Evolutionary conservation across 1,140 invertebrate genomes (phyloP), one percentile per base, ranked within the genome.

Genomic region (Acromyrmex heyeri): DNA sequence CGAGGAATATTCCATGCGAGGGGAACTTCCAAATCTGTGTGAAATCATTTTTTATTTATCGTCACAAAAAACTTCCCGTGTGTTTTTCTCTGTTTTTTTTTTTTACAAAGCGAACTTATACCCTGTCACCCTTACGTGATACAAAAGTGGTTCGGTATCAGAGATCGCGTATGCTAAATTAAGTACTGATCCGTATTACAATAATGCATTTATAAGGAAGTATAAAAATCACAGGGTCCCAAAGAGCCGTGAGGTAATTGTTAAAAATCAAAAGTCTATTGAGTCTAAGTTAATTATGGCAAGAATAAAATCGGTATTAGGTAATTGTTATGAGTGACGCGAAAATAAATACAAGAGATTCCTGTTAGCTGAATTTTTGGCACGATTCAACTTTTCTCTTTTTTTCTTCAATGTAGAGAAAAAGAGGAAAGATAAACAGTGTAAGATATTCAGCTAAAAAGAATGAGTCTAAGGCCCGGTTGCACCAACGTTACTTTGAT

Each of bases 1-100:
- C 90, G 76, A 91, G 89, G 88, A 90, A 91, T 90, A 90, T 90
- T 77, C 72, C 77, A 62, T 75, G 21, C 89, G 86, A 88, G 85
- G 89, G 89, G 89, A 91, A 90, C 76, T 79, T 69, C 85, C 64
- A 62, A 90, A 77, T 81, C 75, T 50, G 64, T 70, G 30, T 57
- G 53, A 62, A 83, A 90, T 87, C 81, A 77, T 64, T 77, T n/a
- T 38, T 53, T 57, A 55, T 59, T 70, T 75, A 18, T 76, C 44
- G 44, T 72, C 34, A 34, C 50, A 57, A 18, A 34, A 48, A 61
- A 48, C 34, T 21, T 73, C 5, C 24, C 30, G 8, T n/a, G 48
- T 83, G 18, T 48, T 21, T 82, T 73, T 72, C 16, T 57, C 24
- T 16, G 6, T 73, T 30, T 48, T 48, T 44, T 48, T 44, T 48